Percentiles rank a stretch among this genome's conserved stretches.
Evolutionary conservation across 2,888 invertebrate genomes (phyloP).

Genomic region (Lasioglossum lativentre): DNA sequence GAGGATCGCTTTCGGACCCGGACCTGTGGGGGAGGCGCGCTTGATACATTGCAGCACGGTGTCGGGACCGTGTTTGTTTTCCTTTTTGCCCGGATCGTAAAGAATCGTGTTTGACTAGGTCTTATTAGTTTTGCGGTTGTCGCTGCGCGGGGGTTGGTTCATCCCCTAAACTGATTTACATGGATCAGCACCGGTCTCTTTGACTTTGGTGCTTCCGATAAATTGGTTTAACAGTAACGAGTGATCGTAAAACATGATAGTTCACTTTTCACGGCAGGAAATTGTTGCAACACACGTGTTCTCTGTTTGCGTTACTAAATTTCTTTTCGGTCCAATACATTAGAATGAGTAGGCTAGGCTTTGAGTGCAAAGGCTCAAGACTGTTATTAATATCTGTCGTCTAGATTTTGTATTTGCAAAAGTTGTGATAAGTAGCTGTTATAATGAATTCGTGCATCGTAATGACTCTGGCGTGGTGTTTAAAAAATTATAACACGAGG

Average conservation of each 20-base stretch:
- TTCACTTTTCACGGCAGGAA: no score
- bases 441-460: neutral
- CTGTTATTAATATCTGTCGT: no score
- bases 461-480: neutral
- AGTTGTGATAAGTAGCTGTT: neutral
- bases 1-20: slow-evolving; percentile 4
- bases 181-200: neutral
- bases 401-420: neutral
- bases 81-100: neutral
- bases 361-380: no score
- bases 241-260: no score
- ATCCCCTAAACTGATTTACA: neutral
- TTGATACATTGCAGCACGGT: neutral
- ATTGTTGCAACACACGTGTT: no score
- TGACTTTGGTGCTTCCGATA: neutral
- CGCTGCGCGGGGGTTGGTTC: neutral
- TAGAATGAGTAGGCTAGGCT: no score
- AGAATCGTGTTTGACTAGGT: slow-evolving; percentile 5
- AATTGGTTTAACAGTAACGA: neutral
- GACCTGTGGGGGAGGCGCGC: neutral
- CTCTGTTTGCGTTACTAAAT: neutral
- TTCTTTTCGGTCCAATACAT: neutral
- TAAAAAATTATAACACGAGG: neutral
- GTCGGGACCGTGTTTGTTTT: neutral
- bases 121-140: neutral